Evolutionary conservation across 1,140 invertebrate genomes (phyloP).

Genomic region (Oppia nitens): DNA sequence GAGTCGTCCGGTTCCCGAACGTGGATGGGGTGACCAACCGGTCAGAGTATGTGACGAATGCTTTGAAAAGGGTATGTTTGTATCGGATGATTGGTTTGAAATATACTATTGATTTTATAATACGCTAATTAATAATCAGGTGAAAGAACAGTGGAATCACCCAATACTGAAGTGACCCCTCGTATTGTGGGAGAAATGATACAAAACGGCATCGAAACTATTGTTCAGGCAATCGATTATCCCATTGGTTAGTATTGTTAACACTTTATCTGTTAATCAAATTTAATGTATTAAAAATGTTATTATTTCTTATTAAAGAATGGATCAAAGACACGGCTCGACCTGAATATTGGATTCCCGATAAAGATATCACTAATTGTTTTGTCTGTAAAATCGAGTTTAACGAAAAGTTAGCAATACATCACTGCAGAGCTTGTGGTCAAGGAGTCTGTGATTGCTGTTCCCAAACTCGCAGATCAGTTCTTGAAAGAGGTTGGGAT

Average conservation of each 20-base stretch:
- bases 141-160: slow-evolving; percentile 1
- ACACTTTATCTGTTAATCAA: not conserved
- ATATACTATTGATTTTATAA: not conserved
- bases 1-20: slow-evolving; percentile 40
- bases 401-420: slow-evolving; percentile 37
- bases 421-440: slow-evolving; percentile 51
- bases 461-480: slow-evolving; percentile 27
- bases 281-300: not conserved
- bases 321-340: slow-evolving; percentile 58
- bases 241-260: slow-evolving; percentile 24
- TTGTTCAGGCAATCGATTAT: slow-evolving; percentile 31
- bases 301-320: slow-evolving; percentile 29
- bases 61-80: slow-evolving; percentile 18
- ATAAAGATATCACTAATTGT: slow-evolving; percentile 47
- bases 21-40: slow-evolving; percentile 42
- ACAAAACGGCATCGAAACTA: slow-evolving; percentile 29
- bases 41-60: slow-evolving; percentile 51
- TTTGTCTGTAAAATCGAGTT: slow-evolving; percentile 43
- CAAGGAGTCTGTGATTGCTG: slow-evolving; percentile 33
- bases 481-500: slow-evolving; percentile 33
- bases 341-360: slow-evolving; percentile 61
- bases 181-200: slow-evolving; percentile 32
- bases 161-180: slow-evolving; percentile 23
- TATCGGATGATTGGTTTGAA: not conserved
- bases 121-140: not conserved